phyloP scores from a whole-genome alignment of 2,797 vertebrate species.

The Onychomys torridus region DNA sequence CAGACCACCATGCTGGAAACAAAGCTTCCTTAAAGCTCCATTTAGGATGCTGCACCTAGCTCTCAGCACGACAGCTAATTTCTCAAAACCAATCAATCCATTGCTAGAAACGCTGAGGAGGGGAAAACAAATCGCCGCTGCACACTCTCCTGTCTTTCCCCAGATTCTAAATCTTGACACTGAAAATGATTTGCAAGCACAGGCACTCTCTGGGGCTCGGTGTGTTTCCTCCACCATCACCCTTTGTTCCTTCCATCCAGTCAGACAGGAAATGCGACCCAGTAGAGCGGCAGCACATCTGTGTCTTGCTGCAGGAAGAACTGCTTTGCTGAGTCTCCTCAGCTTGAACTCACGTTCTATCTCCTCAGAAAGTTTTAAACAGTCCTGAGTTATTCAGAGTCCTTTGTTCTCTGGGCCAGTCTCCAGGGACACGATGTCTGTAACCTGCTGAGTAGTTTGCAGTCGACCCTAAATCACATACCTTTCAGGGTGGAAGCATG shows the following conservation, averaged over 20 bases:
- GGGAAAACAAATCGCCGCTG: constrained; percentile 53
- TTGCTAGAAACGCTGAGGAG: constrained; percentile 68
- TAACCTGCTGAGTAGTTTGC: not conserved
- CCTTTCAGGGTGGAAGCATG: not conserved
- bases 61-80: constrained; percentile 67
- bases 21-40: not conserved
- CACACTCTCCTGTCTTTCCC: constrained; percentile 59
- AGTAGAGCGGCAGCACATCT: not conserved
- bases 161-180: constrained; percentile 64
- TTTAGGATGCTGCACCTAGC: constrained; percentile 30
- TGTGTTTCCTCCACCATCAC: not conserved
- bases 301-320: constrained; percentile 53
- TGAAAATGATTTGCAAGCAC: constrained; percentile 72
- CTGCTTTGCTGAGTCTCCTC: not conserved
- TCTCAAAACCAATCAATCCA: constrained; percentile 74
- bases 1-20: not conserved
- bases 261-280: not conserved
- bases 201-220: constrained; percentile 39
- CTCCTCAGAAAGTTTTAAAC: constrained; percentile 41
- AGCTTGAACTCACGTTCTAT: not conserved
- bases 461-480: not conserved
- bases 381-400: not conserved
- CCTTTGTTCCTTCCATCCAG: constrained; percentile 34
- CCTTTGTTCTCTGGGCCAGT: constrained; percentile 2
- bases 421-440: constrained; percentile 3